Evolutionary conservation across 2,888 invertebrate species (phyloP).

Genomic region (Podotricha telesiphe): DNA sequence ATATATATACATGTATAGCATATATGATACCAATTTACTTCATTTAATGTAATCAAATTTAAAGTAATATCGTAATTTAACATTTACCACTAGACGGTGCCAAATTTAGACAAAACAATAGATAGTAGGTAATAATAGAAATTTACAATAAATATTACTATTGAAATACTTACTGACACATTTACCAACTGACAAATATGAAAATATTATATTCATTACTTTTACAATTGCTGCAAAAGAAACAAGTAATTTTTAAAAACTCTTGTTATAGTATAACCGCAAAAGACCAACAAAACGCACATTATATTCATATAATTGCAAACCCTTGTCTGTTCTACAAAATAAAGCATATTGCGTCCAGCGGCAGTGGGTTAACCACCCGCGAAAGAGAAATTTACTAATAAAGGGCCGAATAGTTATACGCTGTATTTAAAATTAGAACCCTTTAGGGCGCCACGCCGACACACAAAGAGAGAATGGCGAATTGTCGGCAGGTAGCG

Average conservation of each 20-base stretch:
- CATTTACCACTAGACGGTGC: too few species aligned
- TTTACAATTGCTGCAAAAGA: too few species aligned
- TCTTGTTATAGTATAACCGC: constrained; percentile 53
- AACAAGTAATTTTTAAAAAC: neutral
- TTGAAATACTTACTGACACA: too few species aligned
- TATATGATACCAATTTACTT: too few species aligned
- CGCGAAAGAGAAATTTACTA: constrained; percentile 81
- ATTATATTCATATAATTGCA: constrained; percentile 77
- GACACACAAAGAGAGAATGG: constrained; percentile 82
- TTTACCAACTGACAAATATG: too few species aligned
- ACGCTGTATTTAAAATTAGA: constrained; percentile 82
- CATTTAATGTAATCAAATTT: too few species aligned
- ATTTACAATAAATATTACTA: too few species aligned
- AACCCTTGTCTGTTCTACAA: constrained; percentile 73
- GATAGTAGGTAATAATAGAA: too few species aligned
- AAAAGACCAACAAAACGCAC: constrained; percentile 68
- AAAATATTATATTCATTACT: too few species aligned
- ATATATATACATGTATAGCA: too few species aligned
- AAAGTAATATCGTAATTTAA: too few species aligned
- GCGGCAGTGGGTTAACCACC: constrained; percentile 75
- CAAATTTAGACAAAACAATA: too few species aligned
- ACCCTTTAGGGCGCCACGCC: constrained; percentile 84
- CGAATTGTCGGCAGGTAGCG: constrained; percentile 83
- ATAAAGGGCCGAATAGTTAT: constrained; percentile 80
- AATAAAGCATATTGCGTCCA: constrained; percentile 81